A percentile compares a stretch with the other conserved stretches of the same genome.
Evolutionary conservation across 2,888 invertebrate species (phyloP).

Genomic region (Ceriagrion tenellum): DNA sequence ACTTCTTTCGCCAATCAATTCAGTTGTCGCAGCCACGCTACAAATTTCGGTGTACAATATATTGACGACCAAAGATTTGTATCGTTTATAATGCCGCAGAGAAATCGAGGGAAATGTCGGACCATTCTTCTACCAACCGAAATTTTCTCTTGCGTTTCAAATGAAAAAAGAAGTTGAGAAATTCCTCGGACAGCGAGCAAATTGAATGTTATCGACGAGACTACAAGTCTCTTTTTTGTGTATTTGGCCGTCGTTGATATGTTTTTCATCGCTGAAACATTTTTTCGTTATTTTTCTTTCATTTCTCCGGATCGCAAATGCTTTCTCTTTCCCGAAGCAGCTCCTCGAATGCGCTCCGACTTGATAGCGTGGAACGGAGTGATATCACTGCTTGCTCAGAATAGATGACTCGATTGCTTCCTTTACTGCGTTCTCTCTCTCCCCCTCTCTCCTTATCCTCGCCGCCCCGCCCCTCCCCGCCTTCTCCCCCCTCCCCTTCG

Average conservation of each 20-base stretch:
- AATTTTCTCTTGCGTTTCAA: not conserved
- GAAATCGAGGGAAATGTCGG: slow-evolving; percentile 10
- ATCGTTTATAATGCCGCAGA: not conserved
- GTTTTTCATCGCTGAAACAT: slow-evolving; percentile 47
- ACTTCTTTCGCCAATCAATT: not conserved
- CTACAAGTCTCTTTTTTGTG: slow-evolving; percentile 29
- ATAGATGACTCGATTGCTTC: slow-evolving; percentile 41
- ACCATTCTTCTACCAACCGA: not conserved
- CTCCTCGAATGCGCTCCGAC: slow-evolving; percentile 17
- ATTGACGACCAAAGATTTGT: not conserved
- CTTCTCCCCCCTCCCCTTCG: not conserved
- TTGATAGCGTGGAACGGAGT: slow-evolving; percentile 58
- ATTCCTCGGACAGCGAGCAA: slow-evolving; percentile 55
- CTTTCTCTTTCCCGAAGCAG: slow-evolving; percentile 49
- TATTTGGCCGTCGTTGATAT: slow-evolving; percentile 43
- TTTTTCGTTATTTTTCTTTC: slow-evolving; percentile 21
- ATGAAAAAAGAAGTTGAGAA: slow-evolving; percentile 45
- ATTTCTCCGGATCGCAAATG: slow-evolving; percentile 39
- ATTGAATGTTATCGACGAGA: slow-evolving; percentile 57
- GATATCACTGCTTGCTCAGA: slow-evolving; percentile 42
- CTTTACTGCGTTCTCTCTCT: not conserved
- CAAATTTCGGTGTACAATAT: not conserved
- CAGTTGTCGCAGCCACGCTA: not conserved
- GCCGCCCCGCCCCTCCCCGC: no score
- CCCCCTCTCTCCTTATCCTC: not conserved